Evolutionary conservation across 2,888 invertebrate species (phyloP).

Genomic region (Mythimna ferrago): DNA sequence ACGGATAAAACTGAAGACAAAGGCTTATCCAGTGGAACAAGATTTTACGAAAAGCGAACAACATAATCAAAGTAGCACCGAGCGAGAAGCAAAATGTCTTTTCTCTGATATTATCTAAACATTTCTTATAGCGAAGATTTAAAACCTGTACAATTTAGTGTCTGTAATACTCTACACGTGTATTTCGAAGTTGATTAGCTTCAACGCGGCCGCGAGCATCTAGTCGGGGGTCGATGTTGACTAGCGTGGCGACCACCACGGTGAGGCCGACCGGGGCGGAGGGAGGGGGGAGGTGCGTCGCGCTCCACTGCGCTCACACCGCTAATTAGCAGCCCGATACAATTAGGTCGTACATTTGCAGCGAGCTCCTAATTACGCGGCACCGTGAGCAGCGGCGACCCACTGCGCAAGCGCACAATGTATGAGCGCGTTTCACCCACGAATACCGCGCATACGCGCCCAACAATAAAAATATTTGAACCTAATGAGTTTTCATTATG

Average conservation of each 20-base stretch:
- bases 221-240: not conserved
- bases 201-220: not conserved
- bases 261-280: not conserved
- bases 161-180: not conserved
- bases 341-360: conserved; percentile 60
- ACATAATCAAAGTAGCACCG: not conserved
- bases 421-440: conserved; percentile 40
- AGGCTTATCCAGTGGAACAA: not conserved
- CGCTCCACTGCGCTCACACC: conserved; percentile 45
- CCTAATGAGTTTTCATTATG: conserved; percentile 66
- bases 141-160: no score
- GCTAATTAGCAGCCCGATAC: conserved; percentile 63
- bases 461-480: conserved; percentile 62
- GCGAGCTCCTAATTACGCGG: conserved; percentile 26
- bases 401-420: conserved; percentile 29
- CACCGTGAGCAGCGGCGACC: conserved; percentile 9
- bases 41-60: not conserved
- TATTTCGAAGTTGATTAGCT: conserved; percentile 1
- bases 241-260: not conserved
- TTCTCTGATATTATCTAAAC: not conserved
- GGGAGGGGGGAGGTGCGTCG: conserved; percentile 1
- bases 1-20: not conserved
- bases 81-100: not conserved
- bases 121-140: not conserved
- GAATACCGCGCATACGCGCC: conserved; percentile 56